These are phyloP conservation scores for Holothuria leucospilota DNA, from an alignment of 53 echinoderm and acorn worm species.

Conservation along the genomic window DNA sequence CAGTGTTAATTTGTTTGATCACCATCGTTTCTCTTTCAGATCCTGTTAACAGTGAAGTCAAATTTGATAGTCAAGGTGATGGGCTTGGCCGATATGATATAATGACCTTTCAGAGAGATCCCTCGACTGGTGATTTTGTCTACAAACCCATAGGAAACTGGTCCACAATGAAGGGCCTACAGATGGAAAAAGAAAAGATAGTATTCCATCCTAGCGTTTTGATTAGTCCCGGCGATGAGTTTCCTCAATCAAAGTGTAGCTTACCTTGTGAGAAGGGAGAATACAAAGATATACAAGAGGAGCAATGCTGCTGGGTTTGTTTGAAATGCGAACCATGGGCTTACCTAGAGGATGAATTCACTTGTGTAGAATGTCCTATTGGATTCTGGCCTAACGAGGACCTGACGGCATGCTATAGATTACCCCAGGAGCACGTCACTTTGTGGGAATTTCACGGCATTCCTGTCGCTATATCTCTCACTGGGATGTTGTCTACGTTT, in stretches of 20 bases:
- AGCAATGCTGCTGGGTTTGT: conserved; percentile 96
- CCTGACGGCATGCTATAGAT: conserved; percentile 78
- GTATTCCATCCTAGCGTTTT: conserved; percentile 75
- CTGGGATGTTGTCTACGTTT: conserved; percentile 76
- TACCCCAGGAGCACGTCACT: conserved; percentile 69
- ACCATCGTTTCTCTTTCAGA: conserved; percentile 53
- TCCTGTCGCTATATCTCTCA: conserved; percentile 68
- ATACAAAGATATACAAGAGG: conserved; percentile 82
- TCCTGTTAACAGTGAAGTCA: conserved; percentile 73
- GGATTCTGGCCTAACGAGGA: conserved; percentile 84
- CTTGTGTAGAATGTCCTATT: conserved; percentile 70
- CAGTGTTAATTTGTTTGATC: no score
- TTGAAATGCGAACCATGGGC: conserved; percentile 76
- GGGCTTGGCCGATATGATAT: conserved; percentile 96
- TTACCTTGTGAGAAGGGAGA: conserved; percentile 83
- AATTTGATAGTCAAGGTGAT: conserved; percentile 89
- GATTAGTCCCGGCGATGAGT: not conserved
- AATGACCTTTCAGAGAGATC: conserved; percentile 80
- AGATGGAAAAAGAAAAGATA: conserved; percentile 54
- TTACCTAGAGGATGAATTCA: conserved; percentile 85
- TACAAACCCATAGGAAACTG: conserved; percentile 88
- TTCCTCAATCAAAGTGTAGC: conserved; percentile 90
- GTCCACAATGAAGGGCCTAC: conserved; percentile 56
- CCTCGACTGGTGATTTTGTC: conserved; percentile 52
- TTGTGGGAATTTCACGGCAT: conserved; percentile 47